A percentile compares a stretch with the other conserved stretches of the same genome.
These are phyloP conservation scores for Machimus atricapillus DNA, from an alignment of 2,888 invertebrate species.

Conservation along the genomic window DNA sequence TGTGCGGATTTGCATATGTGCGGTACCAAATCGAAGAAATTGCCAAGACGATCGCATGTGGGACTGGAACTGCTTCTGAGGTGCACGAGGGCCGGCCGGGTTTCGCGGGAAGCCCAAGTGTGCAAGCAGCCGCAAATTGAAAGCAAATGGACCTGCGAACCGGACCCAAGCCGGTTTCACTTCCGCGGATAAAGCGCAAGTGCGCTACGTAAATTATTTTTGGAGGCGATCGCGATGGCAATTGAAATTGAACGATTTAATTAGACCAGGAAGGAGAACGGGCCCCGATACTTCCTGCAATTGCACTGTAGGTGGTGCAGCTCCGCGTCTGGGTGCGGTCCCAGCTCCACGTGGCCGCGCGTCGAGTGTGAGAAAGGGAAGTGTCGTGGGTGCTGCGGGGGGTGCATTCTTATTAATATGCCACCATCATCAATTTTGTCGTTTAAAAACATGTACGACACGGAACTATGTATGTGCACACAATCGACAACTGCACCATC, in stretches of 20 bases:
- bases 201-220: neutral
- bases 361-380: neutral
- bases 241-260: neutral
- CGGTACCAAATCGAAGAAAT: neutral
- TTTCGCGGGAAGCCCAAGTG: neutral
- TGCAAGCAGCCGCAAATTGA: neutral
- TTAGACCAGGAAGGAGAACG: neutral
- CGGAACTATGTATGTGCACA: neutral
- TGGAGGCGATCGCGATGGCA: neutral
- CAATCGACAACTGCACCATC: neutral
- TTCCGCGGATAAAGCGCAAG: neutral
- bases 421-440: neutral
- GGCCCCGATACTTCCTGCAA: neutral
- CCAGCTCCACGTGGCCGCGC: neutral
- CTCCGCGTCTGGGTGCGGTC: neutral
- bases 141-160: neutral
- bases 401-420: neutral
- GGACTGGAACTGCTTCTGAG: neutral
- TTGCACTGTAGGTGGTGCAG: neutral
- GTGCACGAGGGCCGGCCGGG: neutral
- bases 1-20: neutral
- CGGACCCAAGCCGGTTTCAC: neutral
- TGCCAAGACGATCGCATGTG: neutral
- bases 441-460: neutral
- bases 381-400: neutral